These are phyloP conservation scores for Gallirallus australis DNA, from an alignment of 2,797 vertebrate species.

Conservation along the genomic window DNA sequence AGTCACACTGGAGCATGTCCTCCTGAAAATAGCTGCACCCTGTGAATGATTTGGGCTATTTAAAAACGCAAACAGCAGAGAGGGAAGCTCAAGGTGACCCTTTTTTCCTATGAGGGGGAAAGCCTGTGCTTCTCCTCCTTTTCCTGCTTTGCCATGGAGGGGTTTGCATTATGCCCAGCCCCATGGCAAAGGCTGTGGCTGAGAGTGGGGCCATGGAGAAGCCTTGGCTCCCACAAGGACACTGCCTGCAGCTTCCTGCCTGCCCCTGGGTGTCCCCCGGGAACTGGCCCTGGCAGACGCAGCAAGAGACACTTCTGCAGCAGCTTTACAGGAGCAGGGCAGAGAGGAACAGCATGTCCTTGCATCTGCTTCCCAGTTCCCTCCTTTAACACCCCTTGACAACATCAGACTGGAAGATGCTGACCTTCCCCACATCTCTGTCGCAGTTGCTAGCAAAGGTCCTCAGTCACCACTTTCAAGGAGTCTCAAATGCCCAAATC, in stretches of 20 bases:
- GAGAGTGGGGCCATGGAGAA: not conserved
- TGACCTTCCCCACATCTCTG: not conserved
- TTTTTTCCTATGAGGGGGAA: not conserved
- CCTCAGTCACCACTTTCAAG: not conserved
- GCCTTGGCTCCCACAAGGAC: not conserved
- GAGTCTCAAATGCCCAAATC: not conserved
- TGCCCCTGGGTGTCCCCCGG: rapidly evolving
- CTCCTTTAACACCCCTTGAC: not conserved
- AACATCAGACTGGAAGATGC: not conserved
- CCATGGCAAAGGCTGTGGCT: not conserved
- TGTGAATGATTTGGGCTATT: not conserved
- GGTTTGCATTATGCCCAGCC: rapidly evolving
- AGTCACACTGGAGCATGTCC: not conserved
- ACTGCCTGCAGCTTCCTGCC: not conserved
- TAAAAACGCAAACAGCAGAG: not conserved
- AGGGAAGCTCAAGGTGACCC: not conserved
- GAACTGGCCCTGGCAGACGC: not conserved
- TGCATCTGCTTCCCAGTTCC: not conserved
- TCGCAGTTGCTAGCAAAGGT: not conserved
- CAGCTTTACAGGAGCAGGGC: not conserved
- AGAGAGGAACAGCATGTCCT: not conserved
- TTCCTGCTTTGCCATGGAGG: not conserved
- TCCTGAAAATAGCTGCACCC: not conserved
- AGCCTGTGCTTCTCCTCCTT: not conserved
- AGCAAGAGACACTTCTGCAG: not conserved